A percentile compares a stretch with the other conserved stretches of the same genome.
phyloP scores from a whole-genome alignment of 2,888 invertebrate species.

The Orthosia cruda region DNA sequence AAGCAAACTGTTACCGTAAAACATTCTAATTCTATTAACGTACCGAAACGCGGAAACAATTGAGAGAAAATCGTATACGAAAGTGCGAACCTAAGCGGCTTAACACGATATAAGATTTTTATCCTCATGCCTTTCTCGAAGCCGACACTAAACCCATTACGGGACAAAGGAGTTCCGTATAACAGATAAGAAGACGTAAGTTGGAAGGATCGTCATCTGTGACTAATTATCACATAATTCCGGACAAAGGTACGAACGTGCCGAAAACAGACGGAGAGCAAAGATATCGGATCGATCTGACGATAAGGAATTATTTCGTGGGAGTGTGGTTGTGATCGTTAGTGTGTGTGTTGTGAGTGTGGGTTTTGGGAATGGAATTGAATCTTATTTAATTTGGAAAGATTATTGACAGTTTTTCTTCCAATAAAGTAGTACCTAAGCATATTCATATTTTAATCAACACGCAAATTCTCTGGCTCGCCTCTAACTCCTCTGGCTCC shows the following conservation, averaged over 20 bases:
- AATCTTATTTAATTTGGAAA: background rate
- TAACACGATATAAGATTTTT: slow-evolving; percentile 58
- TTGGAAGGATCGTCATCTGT: slow-evolving; percentile 78
- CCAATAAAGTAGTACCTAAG: too few species aligned
- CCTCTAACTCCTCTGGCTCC: too few species aligned
- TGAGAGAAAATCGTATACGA: slow-evolving; percentile 46
- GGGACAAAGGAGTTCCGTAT: slow-evolving; percentile 75
- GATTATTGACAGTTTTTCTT: background rate
- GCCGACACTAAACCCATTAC: slow-evolving; percentile 74
- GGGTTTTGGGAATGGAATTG: background rate
- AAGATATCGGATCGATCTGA: slow-evolving; percentile 56
- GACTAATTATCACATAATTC: slow-evolving; percentile 80
- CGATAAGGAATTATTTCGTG: slow-evolving; percentile 52
- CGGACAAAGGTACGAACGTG: slow-evolving; percentile 71
- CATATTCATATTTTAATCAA: too few species aligned
- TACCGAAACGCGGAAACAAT: slow-evolving; percentile 50
- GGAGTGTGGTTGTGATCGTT: slow-evolving; percentile 16
- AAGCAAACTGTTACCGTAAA: background rate
- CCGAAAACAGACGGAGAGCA: slow-evolving; percentile 67
- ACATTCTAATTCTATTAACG: slow-evolving; percentile 44
- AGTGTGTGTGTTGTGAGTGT: too few species aligned
- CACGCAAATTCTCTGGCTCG: too few species aligned
- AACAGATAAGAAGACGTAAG: slow-evolving; percentile 77
- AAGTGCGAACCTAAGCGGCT: slow-evolving; percentile 44
- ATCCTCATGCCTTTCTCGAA: slow-evolving; percentile 61